Evolutionary conservation across 2,113 vertebrate species (phyloP).

Genomic region (Stictonetta naevosa): DNA sequence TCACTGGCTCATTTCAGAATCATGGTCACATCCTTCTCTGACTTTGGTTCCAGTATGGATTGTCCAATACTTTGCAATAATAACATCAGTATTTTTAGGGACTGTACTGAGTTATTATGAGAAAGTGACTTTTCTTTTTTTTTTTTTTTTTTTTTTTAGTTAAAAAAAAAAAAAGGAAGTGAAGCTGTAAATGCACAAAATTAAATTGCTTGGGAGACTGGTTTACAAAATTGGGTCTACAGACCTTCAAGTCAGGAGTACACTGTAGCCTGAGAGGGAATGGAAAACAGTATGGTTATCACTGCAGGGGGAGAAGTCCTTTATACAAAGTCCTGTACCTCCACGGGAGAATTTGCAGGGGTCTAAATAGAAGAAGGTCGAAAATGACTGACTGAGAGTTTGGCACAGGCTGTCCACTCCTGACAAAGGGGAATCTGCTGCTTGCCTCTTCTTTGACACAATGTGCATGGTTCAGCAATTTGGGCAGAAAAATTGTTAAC

Average conservation of each 20-base stretch:
- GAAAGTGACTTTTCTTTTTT: background rate
- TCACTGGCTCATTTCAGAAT: background rate
- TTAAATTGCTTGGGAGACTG: background rate
- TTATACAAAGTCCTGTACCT: background rate
- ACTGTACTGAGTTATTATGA: background rate
- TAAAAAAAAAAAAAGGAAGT: background rate
- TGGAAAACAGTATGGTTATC: slow-evolving; percentile 8
- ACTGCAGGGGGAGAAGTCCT: background rate
- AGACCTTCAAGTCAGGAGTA: background rate
- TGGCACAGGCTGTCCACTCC: background rate
- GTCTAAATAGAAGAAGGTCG: background rate
- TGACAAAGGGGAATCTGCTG: slow-evolving; percentile 8
- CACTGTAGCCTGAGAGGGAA: background rate
- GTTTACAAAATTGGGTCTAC: background rate
- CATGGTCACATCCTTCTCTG: background rate
- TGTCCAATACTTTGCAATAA: background rate
- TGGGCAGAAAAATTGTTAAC: slow-evolving; percentile 4
- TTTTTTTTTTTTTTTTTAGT: background rate
- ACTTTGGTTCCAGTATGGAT: background rate
- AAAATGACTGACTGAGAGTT: background rate
- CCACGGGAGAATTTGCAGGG: background rate
- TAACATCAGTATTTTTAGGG: background rate
- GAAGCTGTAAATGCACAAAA: background rate
- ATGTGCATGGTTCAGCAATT: background rate
- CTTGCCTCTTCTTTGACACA: slow-evolving; percentile 4